phyloP scores from a whole-genome alignment of 2,113 vertebrate genomes.

The Lamprotornis superbus region DNA sequence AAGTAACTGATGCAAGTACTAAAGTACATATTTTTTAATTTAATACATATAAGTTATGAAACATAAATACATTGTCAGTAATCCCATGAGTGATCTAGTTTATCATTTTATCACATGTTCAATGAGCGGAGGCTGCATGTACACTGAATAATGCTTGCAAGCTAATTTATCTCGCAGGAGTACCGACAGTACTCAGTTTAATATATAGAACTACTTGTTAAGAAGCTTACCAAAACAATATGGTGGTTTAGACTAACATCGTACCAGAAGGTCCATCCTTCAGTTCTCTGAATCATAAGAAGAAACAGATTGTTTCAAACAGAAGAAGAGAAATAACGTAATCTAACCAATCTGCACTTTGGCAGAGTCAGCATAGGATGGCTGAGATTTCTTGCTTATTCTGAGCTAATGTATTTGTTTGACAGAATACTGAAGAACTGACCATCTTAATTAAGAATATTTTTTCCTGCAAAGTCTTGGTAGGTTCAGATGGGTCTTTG shows the following conservation, averaged over 20 bases:
- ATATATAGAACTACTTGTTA: slow-evolving; percentile 4
- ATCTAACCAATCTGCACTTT: neutral
- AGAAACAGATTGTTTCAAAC: slow-evolving; percentile 15
- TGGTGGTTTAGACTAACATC: neutral
- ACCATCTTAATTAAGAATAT: neutral
- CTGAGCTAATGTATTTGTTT: neutral
- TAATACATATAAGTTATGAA: slow-evolving; percentile 32
- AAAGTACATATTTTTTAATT: neutral
- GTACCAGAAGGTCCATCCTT: neutral
- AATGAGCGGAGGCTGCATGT: neutral
- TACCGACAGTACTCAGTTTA: neutral
- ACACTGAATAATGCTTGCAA: neutral
- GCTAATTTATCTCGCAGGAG: neutral
- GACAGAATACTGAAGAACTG: neutral
- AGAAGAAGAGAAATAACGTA: neutral
- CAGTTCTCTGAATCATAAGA: slow-evolving; percentile 15
- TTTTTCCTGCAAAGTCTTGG: neutral
- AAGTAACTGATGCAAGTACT: slow-evolving; percentile 34
- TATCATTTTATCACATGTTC: neutral
- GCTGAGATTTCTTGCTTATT: neutral
- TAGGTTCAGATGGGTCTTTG: neutral
- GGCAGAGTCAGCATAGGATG: neutral
- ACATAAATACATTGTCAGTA: neutral
- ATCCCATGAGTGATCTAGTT: neutral
- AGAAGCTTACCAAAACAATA: slow-evolving; percentile 6